Conservation (phyloP, 2,888 invertebrate species). For the Notocelia uddmanniana region DNA sequence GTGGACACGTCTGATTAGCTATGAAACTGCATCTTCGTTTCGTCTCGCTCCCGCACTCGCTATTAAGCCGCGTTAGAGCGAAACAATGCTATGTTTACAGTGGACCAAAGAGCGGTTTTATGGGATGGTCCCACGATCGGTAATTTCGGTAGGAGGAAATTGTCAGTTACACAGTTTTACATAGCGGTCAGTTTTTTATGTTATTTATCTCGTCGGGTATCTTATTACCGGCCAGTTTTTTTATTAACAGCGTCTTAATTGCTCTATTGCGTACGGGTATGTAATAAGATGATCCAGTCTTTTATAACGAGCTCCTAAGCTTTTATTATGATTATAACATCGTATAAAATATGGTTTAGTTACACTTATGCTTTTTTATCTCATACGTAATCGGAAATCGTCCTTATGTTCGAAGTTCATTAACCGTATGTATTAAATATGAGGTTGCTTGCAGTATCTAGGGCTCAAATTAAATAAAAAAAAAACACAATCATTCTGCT, state of each 20-base stretch:
- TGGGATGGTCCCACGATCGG: slow-evolving; percentile 78
- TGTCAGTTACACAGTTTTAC: slow-evolving; percentile 65
- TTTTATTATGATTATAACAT: slow-evolving; percentile 14
- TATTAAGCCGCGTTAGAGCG: slow-evolving; percentile 55
- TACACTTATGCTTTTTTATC: neutral
- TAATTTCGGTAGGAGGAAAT: slow-evolving; percentile 81
- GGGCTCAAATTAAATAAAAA: no score
- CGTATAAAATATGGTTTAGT: slow-evolving; percentile 2
- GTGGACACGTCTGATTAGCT: slow-evolving; percentile 82
- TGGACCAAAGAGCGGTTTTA: slow-evolving; percentile 79
- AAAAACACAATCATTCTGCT: no score
- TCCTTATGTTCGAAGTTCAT: neutral
- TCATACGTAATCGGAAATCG: neutral
- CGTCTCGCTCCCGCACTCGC: slow-evolving; percentile 64
- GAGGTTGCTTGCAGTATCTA: no score
- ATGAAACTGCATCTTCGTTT: slow-evolving; percentile 71
- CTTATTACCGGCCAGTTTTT: slow-evolving; percentile 52
- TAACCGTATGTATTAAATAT: no score
- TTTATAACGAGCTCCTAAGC: neutral
- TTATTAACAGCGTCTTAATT: slow-evolving; percentile 29
- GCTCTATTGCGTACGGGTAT: slow-evolving; percentile 21
- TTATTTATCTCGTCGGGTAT: slow-evolving; percentile 65
- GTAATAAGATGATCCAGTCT: slow-evolving; percentile 11
- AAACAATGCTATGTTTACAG: slow-evolving; percentile 71
- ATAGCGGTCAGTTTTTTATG: slow-evolving; percentile 70